A percentile compares a stretch with the other conserved stretches of the same genome.
Evolutionary conservation across 2,113 vertebrate species (phyloP).

Genomic region (Salvelinus namaycush): DNA sequence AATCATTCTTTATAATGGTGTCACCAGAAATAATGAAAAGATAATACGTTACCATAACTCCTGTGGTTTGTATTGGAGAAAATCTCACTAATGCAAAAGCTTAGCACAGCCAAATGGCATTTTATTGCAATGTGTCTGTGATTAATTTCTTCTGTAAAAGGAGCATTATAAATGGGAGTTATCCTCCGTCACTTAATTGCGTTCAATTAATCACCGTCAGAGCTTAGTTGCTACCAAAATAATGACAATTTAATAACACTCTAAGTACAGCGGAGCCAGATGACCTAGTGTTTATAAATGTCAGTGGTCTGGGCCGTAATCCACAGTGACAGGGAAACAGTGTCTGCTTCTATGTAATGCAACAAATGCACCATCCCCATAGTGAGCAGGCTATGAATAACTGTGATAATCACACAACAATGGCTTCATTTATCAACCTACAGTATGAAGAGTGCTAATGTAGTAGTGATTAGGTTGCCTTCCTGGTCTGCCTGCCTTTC

Average conservation of each 20-base stretch:
- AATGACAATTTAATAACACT: conserved; percentile 75
- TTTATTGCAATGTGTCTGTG: conserved; percentile 60
- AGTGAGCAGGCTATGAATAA: conserved; percentile 73
- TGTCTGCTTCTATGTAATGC: conserved; percentile 70
- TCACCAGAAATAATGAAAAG: conserved; percentile 50
- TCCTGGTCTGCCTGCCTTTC: conserved; percentile 41
- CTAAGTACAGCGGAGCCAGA: conserved; percentile 58
- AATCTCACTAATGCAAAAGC: conserved; percentile 23
- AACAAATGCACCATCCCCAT: conserved; percentile 69
- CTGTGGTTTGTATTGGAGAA: conserved; percentile 24
- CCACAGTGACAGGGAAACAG: conserved; percentile 62
- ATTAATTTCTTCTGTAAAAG: conserved; percentile 64
- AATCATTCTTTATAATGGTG: conserved; percentile 56
- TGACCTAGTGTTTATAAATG: conserved; percentile 75
- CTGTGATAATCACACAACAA: conserved; percentile 75
- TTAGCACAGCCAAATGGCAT: conserved; percentile 43
- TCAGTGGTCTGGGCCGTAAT: conserved; percentile 64
- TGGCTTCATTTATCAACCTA: conserved; percentile 74
- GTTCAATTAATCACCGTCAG: conserved; percentile 70
- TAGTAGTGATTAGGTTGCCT: conserved; percentile 49
- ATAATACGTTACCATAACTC: conserved; percentile 47
- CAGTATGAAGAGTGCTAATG: conserved; percentile 45
- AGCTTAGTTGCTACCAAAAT: conserved; percentile 60
- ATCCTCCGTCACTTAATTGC: conserved; percentile 69
- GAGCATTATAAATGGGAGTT: conserved; percentile 58